Conservation (phyloP, 2,888 invertebrate genomes). For the Lordiphosa fenestrarum region DNA sequence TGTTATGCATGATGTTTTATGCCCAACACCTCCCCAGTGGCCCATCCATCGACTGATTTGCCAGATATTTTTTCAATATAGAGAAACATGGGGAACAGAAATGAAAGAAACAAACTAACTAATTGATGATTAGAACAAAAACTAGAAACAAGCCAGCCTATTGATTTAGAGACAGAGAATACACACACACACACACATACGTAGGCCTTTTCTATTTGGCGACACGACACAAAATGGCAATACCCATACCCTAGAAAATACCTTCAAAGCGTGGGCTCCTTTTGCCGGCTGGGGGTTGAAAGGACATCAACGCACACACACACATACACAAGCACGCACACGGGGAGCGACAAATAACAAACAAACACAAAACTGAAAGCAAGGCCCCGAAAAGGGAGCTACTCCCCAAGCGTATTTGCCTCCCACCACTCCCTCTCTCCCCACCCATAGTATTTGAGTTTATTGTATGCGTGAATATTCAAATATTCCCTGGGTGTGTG, state of each 20-base stretch:
- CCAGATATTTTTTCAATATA: conserved; percentile 37
- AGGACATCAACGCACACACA: conserved; percentile 34
- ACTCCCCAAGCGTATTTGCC: conserved; percentile 59
- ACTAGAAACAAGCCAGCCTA: conserved; percentile 24
- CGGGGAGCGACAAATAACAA: conserved; percentile 61
- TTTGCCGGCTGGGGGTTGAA: conserved; percentile 36
- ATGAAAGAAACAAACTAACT: too few species aligned
- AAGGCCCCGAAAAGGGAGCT: conserved; percentile 38
- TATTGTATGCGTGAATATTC: conserved; percentile 76
- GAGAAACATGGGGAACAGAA: conserved; percentile 45
- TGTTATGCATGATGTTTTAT: conserved; percentile 45
- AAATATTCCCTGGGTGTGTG: conserved; percentile 49
- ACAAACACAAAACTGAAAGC: conserved; percentile 47
- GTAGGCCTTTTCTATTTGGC: conserved; percentile 55
- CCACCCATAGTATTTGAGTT: conserved; percentile 55
- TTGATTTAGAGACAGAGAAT: too few species aligned
- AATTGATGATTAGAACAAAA: conserved; percentile 5
- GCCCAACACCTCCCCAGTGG: conserved; percentile 15
- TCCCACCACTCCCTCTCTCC: conserved; percentile 5
- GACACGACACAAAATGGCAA: conserved; percentile 50
- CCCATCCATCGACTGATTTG: conserved; percentile 53
- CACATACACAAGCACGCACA: conserved; percentile 28
- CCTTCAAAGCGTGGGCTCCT: conserved; percentile 15
- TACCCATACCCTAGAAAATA: conserved; percentile 18
- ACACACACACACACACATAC: conserved; percentile 22